Evolutionary conservation across 2,113 vertebrate genomes (phyloP), one percentile per base, ranked within the genome.

Genomic region (Orientallactaga bullata): DNA sequence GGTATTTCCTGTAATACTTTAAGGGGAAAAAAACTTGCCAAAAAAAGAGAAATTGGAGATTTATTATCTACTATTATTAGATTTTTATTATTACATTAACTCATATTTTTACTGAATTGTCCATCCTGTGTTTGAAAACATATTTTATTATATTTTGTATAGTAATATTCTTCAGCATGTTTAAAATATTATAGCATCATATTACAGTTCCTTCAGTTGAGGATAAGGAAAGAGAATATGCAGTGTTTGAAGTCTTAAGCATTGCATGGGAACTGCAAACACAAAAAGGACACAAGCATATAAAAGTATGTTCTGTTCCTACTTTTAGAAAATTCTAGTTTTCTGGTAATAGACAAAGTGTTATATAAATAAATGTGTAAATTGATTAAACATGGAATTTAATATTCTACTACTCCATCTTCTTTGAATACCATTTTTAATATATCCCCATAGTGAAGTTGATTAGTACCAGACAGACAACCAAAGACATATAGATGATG

Each of bases 71-170:
- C 93, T 89, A 96, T 97, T 95, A 96, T 66, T 20, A 87, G 66
- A 15, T 63, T 86, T 78, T 69, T 91, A 71, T 89, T 74, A 78
- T 93, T 96, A 92, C 21, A 85, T 93, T 92, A 96, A 39, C 32
- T 95, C 90, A 88, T 85, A 96, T 60, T 60, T 94, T 21, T 95
- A 88, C 93, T 97, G 93, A 91, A 85, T 96, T 97, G 85, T 66
- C 30, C 9, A 94, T 91, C 81, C 23, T 87, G 28, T 96, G 82
- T 51, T 73, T 83, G 76, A 82, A 91, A 96, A 88, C 39, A 95
- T 35, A 63, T 68, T 92, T 91, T 95, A 95, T 55, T 81, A 86
- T 72, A 77, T 88, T 79, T 87, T 16, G 61, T 91, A 66, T 91
- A 89, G 83, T 84, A 93, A 90, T 89, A 51, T 17, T 89, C 6